Evolutionary conservation across 1,140 invertebrate genomes (phyloP), one percentile per base, ranked within the genome.

Genomic region (Diprion similis): DNA sequence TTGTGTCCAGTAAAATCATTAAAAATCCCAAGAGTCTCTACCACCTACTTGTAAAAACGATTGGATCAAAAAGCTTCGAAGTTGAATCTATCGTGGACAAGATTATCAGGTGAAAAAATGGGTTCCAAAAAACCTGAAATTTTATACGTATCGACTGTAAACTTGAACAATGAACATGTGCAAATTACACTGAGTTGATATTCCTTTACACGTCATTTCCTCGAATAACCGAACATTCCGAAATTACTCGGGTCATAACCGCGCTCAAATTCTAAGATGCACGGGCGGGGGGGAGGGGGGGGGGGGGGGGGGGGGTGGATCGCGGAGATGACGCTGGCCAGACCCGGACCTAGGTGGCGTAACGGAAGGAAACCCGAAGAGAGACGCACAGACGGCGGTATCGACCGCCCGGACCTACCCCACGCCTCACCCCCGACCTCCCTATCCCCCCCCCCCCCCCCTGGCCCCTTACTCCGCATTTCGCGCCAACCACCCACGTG

Each of bases 391-490:
- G 84, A 86, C 84, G 83, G 80, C 78, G 80, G 79, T 87, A 87
- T 87, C 86, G 86, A 87, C 85, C 86, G 82, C 76, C 79, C 84
- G 83, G 83, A 86, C 84, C 84, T 85, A 79, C 84, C 84, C 79
- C 82, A 84, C 85, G 82, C 82, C 82, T 13, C 37, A 19, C 19
- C 66, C 18, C 37, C 24, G 11, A 11, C 18, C 66, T 59, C 66
- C 79, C 78, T 78, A 77, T 77, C n/a, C 77, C 70, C 76, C 77
- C 75, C 78, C 81, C 76, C 75, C 66, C 66, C 66, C 6, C 11
- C 37, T 59, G 7, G n/a, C n/a, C 10, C 48, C 48, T 51, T 15
- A 59, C 51, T 17, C n/a, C 59, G 51, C 68, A 51, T 71, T 48
- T 70, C 72, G 70, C 70, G 70, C 17, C 70, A 70, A 46, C 8